Evolutionary conservation across 2,888 invertebrate genomes (phyloP).

Genomic region (Brenthis hecate): DNA sequence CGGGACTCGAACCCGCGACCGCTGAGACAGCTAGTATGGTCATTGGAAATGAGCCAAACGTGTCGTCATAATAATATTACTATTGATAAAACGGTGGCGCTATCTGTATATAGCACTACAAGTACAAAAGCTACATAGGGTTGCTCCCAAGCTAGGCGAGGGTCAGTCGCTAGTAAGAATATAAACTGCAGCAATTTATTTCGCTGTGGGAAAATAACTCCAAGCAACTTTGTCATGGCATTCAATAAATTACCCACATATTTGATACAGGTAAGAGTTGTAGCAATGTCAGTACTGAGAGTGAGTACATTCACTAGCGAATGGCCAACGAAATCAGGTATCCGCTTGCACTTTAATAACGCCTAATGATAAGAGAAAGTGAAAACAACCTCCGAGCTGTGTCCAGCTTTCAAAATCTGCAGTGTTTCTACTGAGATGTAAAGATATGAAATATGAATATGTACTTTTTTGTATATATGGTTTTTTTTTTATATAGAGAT

Average conservation of each 20-base stretch:
- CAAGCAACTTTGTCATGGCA: neutral
- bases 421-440: neutral
- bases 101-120: too few relatives aligned
- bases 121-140: too few relatives aligned
- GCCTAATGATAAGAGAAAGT: conserved; percentile 43
- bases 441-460: conserved; percentile 19
- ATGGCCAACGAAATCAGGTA: conserved; percentile 28
- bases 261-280: conserved; percentile 2
- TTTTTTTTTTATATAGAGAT: neutral
- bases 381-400: conserved; percentile 26
- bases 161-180: too few relatives aligned
- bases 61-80: too few relatives aligned
- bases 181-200: too few relatives aligned
- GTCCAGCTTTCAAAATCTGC: conserved; percentile 34
- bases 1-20: too few relatives aligned
- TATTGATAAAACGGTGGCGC: too few relatives aligned
- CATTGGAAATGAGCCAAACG: too few relatives aligned
- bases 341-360: conserved; percentile 40
- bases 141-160: too few relatives aligned
- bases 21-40: too few relatives aligned
- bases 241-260: neutral
- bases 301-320: conserved; percentile 21
- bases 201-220: neutral
- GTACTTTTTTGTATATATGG: neutral
- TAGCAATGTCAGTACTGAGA: conserved; percentile 18